Evolutionary conservation across 2,888 invertebrate genomes (phyloP).

Genomic region (Himalopsyche japonica): DNA sequence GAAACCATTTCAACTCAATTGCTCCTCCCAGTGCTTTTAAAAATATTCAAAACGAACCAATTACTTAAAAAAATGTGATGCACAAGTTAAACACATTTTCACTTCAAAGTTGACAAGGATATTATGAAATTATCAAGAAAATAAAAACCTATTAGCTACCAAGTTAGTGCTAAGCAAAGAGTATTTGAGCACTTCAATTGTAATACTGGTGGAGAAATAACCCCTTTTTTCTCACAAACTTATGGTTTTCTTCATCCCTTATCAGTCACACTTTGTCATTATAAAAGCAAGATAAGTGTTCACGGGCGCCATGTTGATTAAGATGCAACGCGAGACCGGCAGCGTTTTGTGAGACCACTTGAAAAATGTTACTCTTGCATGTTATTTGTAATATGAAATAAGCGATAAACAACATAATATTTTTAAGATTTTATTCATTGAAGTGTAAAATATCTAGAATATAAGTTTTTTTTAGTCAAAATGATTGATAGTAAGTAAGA

Average conservation of each 20-base stretch:
- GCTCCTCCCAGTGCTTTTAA: no score
- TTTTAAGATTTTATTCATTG: no score
- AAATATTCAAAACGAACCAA: no score
- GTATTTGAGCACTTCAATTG: not conserved
- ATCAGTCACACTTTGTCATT: slow-evolving; percentile 8
- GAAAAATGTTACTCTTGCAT: not conserved
- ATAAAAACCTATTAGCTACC: not conserved
- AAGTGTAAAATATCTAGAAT: no score
- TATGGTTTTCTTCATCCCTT: not conserved
- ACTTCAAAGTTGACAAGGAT: not conserved
- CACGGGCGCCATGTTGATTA: slow-evolving; percentile 8
- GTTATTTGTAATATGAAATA: not conserved
- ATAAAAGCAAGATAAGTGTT: not conserved
- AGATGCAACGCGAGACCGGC: not conserved
- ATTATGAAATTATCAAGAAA: not conserved
- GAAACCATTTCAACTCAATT: no score
- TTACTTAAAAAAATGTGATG: no score
- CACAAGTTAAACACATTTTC: no score
- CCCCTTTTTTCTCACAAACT: not conserved
- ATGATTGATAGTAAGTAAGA: no score
- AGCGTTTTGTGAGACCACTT: slow-evolving; percentile 9
- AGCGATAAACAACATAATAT: not conserved
- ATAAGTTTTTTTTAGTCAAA: no score
- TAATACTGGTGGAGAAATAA: not conserved
- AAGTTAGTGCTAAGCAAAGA: not conserved